Evolutionary conservation across 1,140 invertebrate genomes (phyloP).

Genomic region (Listronotus oregonensis): DNA sequence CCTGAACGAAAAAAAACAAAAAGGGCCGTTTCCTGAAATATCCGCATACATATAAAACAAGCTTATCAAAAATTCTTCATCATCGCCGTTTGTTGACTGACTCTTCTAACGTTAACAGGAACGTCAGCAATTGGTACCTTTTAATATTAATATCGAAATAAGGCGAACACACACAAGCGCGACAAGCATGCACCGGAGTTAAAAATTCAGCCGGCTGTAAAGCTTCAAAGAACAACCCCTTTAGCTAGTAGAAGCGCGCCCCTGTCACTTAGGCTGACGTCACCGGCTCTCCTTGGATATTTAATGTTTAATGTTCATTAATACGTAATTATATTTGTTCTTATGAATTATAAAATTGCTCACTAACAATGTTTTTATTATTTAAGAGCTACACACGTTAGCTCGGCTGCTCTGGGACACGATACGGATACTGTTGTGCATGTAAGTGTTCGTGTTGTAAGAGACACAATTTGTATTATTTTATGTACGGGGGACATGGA

Average conservation of each 20-base stretch:
- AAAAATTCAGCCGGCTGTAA: slow-evolving; percentile 37
- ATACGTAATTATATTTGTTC: slow-evolving; percentile 44
- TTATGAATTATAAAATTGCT: slow-evolving; percentile 41
- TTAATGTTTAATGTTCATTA: slow-evolving; percentile 40
- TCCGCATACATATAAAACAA: neutral
- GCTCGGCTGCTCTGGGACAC: neutral
- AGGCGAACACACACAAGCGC: neutral
- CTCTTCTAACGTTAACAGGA: neutral
- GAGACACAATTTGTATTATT: neutral
- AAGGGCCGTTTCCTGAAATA: no score
- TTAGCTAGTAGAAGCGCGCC: slow-evolving; percentile 27
- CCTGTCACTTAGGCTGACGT: slow-evolving; percentile 38
- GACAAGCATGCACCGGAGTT: slow-evolving; percentile 10
- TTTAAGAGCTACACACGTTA: slow-evolving; percentile 31
- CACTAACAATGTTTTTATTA: slow-evolving; percentile 43
- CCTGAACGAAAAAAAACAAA: no score
- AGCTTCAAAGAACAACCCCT: slow-evolving; percentile 42
- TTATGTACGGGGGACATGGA: neutral
- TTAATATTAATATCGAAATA: slow-evolving; percentile 26
- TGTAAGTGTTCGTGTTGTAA: slow-evolving; percentile 2
- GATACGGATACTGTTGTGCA: slow-evolving; percentile 1
- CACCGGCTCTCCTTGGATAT: slow-evolving; percentile 28
- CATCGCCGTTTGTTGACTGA: slow-evolving; percentile 17
- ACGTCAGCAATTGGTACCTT: slow-evolving; percentile 20
- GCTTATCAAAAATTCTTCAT: neutral